Evolutionary conservation across 2,888 invertebrate species (phyloP).

Genomic region (Chrysodeixis includens): DNA sequence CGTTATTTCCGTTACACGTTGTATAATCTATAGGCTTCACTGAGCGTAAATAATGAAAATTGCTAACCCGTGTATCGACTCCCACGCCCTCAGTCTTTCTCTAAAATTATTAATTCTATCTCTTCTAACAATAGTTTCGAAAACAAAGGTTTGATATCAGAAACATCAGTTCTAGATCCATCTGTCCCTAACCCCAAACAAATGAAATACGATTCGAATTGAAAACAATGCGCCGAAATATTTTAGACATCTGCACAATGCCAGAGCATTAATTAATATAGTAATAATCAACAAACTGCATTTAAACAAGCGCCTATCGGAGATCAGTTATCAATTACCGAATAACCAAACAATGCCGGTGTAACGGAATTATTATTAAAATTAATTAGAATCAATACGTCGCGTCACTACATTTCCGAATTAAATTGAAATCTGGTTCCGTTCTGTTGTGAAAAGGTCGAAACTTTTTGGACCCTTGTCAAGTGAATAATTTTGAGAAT

Average conservation of each 20-base stretch:
- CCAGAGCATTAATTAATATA: background rate
- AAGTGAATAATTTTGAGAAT: conserved; percentile 34
- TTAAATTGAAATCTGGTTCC: conserved; percentile 48
- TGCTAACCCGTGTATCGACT: background rate
- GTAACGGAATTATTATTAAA: conserved; percentile 13
- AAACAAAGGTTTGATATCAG: background rate
- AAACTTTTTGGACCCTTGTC: conserved; percentile 51
- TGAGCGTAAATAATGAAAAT: no score
- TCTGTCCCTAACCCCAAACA: background rate
- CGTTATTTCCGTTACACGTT: no score
- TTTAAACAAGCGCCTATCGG: background rate
- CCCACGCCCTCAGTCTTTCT: background rate
- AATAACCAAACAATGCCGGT: background rate
- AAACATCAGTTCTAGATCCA: background rate
- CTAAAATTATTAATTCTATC: background rate
- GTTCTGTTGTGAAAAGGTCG: conserved; percentile 23
- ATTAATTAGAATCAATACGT: conserved; percentile 33
- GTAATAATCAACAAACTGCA: background rate
- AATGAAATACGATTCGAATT: background rate
- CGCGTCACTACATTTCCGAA: conserved; percentile 27
- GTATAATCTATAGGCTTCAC: background rate
- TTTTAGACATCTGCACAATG: background rate
- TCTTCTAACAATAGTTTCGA: background rate
- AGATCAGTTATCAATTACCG: conserved; percentile 8
- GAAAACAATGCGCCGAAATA: background rate